Conservation (phyloP, 2,888 invertebrate species). For the Sinotaia quadrata region DNA sequence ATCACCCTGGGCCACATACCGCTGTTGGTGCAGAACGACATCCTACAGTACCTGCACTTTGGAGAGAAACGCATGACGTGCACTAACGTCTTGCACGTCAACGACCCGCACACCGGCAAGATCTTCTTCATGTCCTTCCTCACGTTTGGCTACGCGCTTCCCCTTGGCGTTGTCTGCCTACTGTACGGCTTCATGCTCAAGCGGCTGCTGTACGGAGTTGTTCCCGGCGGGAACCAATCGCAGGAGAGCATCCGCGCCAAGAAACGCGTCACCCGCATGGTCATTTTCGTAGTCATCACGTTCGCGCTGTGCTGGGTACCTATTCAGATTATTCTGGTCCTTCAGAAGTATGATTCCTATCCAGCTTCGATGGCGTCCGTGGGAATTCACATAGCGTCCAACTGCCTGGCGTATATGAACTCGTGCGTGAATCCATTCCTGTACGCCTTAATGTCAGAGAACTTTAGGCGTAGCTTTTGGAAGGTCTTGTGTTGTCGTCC, state of each 20-base stretch:
- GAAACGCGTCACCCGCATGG: conserved; percentile 91
- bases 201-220: conserved; percentile 85
- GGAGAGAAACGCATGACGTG: conserved; percentile 60
- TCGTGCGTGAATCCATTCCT: conserved; percentile 95
- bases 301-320: conserved; percentile 84
- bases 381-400: conserved; percentile 67
- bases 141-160: conserved; percentile 89
- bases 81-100: conserved; percentile 40
- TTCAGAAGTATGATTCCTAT: conserved; percentile 83
- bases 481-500: conserved; percentile 67
- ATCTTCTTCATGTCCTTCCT: conserved; percentile 76
- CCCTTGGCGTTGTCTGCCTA: conserved; percentile 87
- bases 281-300: conserved; percentile 90
- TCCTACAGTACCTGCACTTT: conserved; percentile 69
- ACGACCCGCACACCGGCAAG: conserved; percentile 25
- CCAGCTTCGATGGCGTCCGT: conserved; percentile 75
- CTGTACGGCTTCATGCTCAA: conserved; percentile 92
- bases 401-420: conserved; percentile 86
- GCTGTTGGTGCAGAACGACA: conserved; percentile 58
- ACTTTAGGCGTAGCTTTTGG: conserved; percentile 90
- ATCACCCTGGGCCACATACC: conserved; percentile 75
- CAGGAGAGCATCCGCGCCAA: conserved; percentile 88
- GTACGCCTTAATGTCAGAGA: conserved; percentile 94
- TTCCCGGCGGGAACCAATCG: conserved; percentile 80
- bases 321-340: conserved; percentile 81